Conservation (phyloP, 1,140 invertebrate species). For the Lasioglossum albipes region DNA sequence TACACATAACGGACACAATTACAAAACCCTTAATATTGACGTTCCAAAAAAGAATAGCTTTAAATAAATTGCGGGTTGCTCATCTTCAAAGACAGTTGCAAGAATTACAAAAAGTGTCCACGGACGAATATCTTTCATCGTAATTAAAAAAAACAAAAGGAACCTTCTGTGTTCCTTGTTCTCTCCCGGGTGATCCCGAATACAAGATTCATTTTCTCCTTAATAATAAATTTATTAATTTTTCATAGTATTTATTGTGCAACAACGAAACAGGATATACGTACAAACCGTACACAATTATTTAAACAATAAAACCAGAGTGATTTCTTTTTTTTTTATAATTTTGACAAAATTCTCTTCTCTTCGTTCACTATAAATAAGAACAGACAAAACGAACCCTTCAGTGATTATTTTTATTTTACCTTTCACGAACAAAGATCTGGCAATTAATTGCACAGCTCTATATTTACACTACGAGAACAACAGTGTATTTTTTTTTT, state of each 20-base stretch:
- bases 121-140: slow-evolving; percentile 29
- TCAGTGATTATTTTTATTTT: slow-evolving; percentile 67
- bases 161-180: not conserved
- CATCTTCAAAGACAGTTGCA: slow-evolving; percentile 63
- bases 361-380: slow-evolving; percentile 18
- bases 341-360: slow-evolving; percentile 10
- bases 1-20: slow-evolving; percentile 82
- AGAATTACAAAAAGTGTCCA: slow-evolving; percentile 58
- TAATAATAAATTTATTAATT: not conserved
- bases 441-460: slow-evolving; percentile 69
- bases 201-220: slow-evolving; percentile 12
- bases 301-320: slow-evolving; percentile 31
- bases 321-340: slow-evolving; percentile 13
- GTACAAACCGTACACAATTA: slow-evolving; percentile 36
- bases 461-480: slow-evolving; percentile 78
- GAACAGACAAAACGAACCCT: slow-evolving; percentile 50
- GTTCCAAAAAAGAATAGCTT: slow-evolving; percentile 77
- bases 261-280: slow-evolving; percentile 25
- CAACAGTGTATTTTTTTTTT: slow-evolving; percentile 73
- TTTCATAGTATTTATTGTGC: slow-evolving; percentile 18
- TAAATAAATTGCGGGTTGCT: slow-evolving; percentile 73
- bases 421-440: slow-evolving; percentile 73
- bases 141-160: not conserved
- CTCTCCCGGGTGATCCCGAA: not conserved
- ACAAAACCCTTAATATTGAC: slow-evolving; percentile 80